Evolutionary conservation across 2,888 invertebrate genomes (phyloP).

Genomic region (Cylindroiulus punctatus): DNA sequence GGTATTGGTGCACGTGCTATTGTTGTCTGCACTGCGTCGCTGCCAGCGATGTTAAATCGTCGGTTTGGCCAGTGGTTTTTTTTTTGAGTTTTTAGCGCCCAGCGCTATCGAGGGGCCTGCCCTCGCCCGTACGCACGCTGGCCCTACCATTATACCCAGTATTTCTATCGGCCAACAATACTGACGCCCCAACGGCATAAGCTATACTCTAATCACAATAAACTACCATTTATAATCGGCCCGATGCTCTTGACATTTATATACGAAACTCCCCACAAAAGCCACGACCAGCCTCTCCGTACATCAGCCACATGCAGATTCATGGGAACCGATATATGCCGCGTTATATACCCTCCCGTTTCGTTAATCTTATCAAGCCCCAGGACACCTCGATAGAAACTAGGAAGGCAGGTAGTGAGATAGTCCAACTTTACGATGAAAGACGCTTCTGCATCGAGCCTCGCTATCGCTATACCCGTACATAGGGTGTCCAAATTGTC

Average conservation of each 20-base stretch:
- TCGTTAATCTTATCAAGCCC: neutral
- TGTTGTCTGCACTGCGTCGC: neutral
- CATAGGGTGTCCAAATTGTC: no score
- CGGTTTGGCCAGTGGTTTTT: neutral
- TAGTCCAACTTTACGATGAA: no score
- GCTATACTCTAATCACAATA: slow-evolving; percentile 53
- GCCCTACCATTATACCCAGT: neutral
- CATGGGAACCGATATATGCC: slow-evolving; percentile 27
- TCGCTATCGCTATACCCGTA: no score
- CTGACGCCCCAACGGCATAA: slow-evolving; percentile 39
- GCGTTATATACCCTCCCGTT: no score
- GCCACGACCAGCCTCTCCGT: neutral
- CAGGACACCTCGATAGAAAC: no score
- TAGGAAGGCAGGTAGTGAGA: no score
- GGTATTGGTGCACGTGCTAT: slow-evolving; percentile 4
- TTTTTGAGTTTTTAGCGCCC: neutral
- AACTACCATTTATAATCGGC: slow-evolving; percentile 54
- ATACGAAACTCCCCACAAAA: slow-evolving; percentile 15
- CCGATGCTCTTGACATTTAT: slow-evolving; percentile 54
- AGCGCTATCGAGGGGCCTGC: neutral
- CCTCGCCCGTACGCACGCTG: neutral
- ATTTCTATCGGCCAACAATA: slow-evolving; percentile 36
- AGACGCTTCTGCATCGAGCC: no score
- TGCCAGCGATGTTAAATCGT: neutral
- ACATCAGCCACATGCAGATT: neutral